Base-by-base conservation (phyloP, 2,888 invertebrate species). In the Trissolcus japonicus region DNA sequence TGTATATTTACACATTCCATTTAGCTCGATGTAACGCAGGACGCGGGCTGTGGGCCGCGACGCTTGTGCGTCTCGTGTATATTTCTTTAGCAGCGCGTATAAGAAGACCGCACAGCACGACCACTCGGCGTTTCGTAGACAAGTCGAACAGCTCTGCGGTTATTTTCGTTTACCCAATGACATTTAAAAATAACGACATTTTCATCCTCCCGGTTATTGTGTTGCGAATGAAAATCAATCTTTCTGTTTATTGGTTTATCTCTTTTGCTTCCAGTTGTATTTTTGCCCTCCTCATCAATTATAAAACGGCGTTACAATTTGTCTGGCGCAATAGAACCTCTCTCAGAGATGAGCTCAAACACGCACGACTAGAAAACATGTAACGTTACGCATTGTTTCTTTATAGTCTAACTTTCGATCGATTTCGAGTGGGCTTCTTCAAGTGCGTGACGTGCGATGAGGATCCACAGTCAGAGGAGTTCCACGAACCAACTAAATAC, bases 1-100 rank as follows among this genome's bases (percentile, higher is more conserved):
- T 87, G 87, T 88, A 86, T 88, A 88, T 88, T 88, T 88, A 88
- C 83, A 82, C 86, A 87, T 87, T 84, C 88, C 87, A 82, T 78
- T 82, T 80, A 81, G 80, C 83, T 82, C 82, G 86, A 87, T 84
- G 87, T 86, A 86, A 87, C 86, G 86, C 88, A 87, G 88, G 86
- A 84, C 84, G 74, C 60, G 41, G 35, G 84, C 82, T 82, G 80
- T 82, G 82, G 82, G 82, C 83, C 85, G 86, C 88, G 88, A 88
- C 87, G 86, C 86, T 87, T 86, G 85, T 85, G 82, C 84, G 84
- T 86, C 85, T 83, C 82, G 78, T 87, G 88, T 88, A 87, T 88
- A 88, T 88, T 88, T 87, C 86, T 86, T 85, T 85, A 86, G 82
- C 79, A 79, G 78, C 79, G 78, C 79, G 80, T 81, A 46, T 46